phyloP scores from a whole-genome alignment of 2,797 vertebrate genomes.

The Capromys pilorides region DNA sequence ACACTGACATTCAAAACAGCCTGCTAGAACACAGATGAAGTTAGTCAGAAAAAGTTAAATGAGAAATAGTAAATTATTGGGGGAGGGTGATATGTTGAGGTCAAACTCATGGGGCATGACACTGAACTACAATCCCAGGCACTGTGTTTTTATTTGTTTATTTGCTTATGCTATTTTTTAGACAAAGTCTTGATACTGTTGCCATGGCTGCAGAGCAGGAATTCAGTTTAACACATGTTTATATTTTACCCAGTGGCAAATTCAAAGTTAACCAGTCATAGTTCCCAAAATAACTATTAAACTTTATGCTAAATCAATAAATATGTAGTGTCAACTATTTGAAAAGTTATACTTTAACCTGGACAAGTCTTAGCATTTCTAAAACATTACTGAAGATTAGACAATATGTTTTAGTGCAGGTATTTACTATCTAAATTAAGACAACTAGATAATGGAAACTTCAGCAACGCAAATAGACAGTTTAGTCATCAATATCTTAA shows the following conservation, averaged over 20 bases:
- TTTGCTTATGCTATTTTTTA: not conserved
- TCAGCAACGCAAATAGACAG: not conserved
- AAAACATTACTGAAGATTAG: not conserved
- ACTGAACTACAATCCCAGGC: not conserved
- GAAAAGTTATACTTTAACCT: not conserved
- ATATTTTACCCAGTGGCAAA: not conserved
- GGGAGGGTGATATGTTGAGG: not conserved
- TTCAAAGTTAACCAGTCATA: not conserved
- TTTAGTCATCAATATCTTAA: conserved; percentile 18
- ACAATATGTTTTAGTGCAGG: not conserved
- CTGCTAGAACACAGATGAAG: not conserved
- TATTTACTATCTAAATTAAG: not conserved
- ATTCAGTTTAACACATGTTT: not conserved
- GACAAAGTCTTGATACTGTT: not conserved
- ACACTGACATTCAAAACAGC: not conserved
- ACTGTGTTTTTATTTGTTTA: not conserved
- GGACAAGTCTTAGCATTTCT: not conserved
- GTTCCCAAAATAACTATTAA: not conserved
- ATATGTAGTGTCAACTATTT: not conserved
- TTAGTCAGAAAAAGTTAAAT: not conserved
- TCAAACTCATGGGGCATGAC: too few relatives aligned
- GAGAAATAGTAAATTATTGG: not conserved
- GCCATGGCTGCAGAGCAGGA: not conserved
- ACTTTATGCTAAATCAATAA: not conserved
- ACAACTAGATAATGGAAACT: not conserved